phyloP scores from a whole-genome alignment of 2,797 vertebrate species.

The Danio kyathit region DNA sequence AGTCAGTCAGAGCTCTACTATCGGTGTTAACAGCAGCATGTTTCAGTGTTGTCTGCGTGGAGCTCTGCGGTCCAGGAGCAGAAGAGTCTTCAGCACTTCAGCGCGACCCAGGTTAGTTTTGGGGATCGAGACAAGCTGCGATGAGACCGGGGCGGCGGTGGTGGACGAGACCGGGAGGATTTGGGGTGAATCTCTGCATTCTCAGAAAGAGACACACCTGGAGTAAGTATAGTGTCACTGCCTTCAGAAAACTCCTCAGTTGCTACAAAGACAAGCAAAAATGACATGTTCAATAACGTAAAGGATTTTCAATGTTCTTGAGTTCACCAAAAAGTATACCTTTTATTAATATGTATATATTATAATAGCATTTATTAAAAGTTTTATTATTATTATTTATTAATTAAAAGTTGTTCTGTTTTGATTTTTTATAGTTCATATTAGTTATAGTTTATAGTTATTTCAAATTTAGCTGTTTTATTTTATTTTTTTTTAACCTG shows the following conservation, averaged over 20 bases:
- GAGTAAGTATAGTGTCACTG: conserved; percentile 75
- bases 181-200: conserved; percentile 90
- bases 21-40: conserved; percentile 31
- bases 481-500: too few relatives aligned
- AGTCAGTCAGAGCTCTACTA: not conserved
- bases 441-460: not conserved
- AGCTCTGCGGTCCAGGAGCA: not conserved
- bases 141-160: conserved; percentile 95
- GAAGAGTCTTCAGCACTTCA: not conserved
- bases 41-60: conserved; percentile 5
- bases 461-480: not conserved
- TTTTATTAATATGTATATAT: not conserved
- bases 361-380: not conserved
- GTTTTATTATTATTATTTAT: too few relatives aligned
- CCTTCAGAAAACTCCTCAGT: not conserved
- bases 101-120: conserved; percentile 79
- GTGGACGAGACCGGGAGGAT: conserved; percentile 86
- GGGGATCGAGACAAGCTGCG: conserved; percentile 96
- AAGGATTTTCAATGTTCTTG: not conserved
- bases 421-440: not conserved
- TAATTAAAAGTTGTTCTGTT: not conserved
- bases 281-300: not conserved
- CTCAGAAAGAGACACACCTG: conserved; percentile 89
- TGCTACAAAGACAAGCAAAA: not conserved
- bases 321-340: not conserved